phyloP scores from a whole-genome alignment of 1,140 invertebrate species.

The Bombus terrestris region DNA sequence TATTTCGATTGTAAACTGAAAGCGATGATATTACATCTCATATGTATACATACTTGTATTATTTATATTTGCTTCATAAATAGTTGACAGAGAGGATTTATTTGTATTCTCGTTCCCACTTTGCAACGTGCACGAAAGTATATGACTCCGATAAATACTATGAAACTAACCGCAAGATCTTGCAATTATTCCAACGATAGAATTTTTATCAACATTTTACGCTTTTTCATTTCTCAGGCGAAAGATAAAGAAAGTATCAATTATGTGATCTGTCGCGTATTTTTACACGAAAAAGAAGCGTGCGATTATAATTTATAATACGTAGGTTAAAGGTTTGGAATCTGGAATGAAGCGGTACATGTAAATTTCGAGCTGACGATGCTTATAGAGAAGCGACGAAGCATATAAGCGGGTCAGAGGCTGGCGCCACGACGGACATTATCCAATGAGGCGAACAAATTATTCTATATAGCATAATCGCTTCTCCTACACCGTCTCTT shows the following conservation, averaged over 20 bases:
- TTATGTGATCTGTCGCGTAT: too few species aligned
- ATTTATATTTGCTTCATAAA: background rate
- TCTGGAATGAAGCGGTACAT: constrained; percentile 29
- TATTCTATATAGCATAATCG: constrained; percentile 73
- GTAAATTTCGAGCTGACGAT: constrained; percentile 41
- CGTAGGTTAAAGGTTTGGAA: constrained; percentile 14
- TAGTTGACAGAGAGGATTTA: background rate
- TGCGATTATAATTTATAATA: too few species aligned
- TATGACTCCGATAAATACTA: background rate
- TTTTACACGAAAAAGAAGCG: too few species aligned
- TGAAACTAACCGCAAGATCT: background rate
- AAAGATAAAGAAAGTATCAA: too few species aligned
- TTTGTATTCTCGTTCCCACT: background rate
- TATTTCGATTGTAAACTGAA: background rate
- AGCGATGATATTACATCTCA: background rate
- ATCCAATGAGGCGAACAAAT: constrained; percentile 72
- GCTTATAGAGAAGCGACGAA: constrained; percentile 47
- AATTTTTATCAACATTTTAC: too few species aligned
- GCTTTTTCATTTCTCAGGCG: too few species aligned
- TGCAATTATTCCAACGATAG: too few species aligned
- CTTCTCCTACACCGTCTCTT: constrained; percentile 57
- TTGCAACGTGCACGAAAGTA: too few species aligned
- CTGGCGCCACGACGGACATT: constrained; percentile 71
- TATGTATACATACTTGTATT: background rate
- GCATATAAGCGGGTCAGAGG: constrained; percentile 55